Base-by-base conservation (phyloP, 2,888 invertebrate genomes). In the Standfussiana lucernea region DNA sequence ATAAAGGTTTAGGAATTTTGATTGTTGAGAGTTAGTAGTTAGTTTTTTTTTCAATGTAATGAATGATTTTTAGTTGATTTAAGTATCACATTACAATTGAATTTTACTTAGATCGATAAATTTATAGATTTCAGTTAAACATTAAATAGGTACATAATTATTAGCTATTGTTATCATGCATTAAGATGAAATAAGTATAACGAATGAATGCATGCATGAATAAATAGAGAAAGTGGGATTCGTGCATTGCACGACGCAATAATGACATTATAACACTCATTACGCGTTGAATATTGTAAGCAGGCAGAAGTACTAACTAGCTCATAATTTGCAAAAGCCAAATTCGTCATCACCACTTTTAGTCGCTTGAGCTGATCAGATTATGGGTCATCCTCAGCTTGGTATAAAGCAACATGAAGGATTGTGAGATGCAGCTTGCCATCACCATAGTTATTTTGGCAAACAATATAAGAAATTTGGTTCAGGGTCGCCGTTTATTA, bases 1-100 rank as follows among this genome's bases (percentile, higher is more conserved):
- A 68, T 37, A 56, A 32, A 70, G 72, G 81, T 67, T 80, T 70
- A 59, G 50, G 37, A 75, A 72, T 68, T 45, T 61, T 35, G 61
- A 61, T 35, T 21, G 61, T 35, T 21, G 35, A 32, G 7, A 61
- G 61, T 35, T 21, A 0, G 21, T 35, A n/a, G 18, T 35, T 61
- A 59, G 32, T 18, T 59, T 47, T 50, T 24, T n/a, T 53, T 10
- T 21, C 4, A n/a, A n/a, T n/a, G 21, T 24, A 15, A 32, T 10
- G 21, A 35, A 18, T 4, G 11, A 47, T 13, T 15, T 70, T 45
- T n/a, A n/a, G 1, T 69, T 69, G 21, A 68, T 37, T n/a, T n/a
- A n/a, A 40, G 6, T 62, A n/a, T 37, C 35, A 35, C 24, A 2
- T 35, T 35, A 35, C 5, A 35, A 24, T 61, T 40, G 7, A 15